Evolutionary conservation across 1,140 invertebrate species (phyloP).

Genomic region (Batillaria attramentaria): DNA sequence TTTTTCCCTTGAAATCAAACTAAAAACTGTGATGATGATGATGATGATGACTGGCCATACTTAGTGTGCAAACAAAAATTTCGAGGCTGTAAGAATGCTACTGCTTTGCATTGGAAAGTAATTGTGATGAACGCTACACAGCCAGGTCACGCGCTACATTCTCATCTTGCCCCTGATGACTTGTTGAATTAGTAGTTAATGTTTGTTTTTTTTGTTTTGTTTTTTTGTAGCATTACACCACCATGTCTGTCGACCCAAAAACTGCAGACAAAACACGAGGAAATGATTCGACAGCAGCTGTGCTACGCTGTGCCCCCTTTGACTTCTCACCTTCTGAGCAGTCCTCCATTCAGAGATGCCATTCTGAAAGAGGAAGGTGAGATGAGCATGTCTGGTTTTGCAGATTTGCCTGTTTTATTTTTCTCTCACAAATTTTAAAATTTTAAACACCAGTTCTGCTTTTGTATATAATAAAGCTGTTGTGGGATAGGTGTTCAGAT

Average conservation of each 20-base stretch:
- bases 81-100: background rate
- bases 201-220: background rate
- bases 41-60: too few relatives aligned
- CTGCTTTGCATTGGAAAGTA: background rate
- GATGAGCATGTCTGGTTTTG: background rate
- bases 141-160: background rate
- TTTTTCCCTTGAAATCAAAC: too few relatives aligned
- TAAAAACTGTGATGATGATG: too few relatives aligned
- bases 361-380: background rate
- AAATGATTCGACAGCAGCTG: slow-evolving; percentile 49
- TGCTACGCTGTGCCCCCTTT: slow-evolving; percentile 51
- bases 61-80: too few relatives aligned
- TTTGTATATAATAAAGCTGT: background rate
- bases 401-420: background rate
- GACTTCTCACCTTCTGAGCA: slow-evolving; percentile 43
- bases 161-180: background rate
- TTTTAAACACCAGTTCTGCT: background rate
- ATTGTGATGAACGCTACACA: background rate
- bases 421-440: background rate
- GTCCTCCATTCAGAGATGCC: slow-evolving; percentile 37
- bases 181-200: background rate
- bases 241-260: slow-evolving; percentile 10
- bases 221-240: background rate
- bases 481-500: background rate
- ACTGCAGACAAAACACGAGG: slow-evolving; percentile 27